Evolutionary conservation across 92 coral and sea anemone genomes (phyloP).

Genomic region (Epizoanthus rinbou): DNA sequence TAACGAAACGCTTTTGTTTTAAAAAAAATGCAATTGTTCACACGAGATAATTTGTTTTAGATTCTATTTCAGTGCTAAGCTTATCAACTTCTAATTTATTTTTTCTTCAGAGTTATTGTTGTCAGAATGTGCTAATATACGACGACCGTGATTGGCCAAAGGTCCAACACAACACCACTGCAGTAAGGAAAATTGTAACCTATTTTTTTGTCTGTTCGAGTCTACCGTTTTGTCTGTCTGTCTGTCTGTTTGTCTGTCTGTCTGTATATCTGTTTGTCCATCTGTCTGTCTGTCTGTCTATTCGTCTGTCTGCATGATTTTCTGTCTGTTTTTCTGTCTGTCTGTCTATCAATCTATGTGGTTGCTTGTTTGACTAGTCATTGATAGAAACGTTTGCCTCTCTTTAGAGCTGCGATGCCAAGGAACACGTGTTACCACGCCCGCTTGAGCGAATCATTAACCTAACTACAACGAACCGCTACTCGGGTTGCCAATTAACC

Average conservation of each 20-base stretch:
- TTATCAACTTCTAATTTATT: neutral
- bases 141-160: conserved; percentile 26
- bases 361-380: neutral
- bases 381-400: neutral
- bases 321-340: neutral
- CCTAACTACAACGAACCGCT: neutral
- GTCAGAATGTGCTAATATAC: conserved; percentile 23
- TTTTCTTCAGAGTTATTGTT: conserved; percentile 15
- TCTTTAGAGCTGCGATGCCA: conserved; percentile 21
- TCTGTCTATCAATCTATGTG: too few relatives aligned
- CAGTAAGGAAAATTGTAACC: conserved; percentile 1
- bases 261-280: too few relatives aligned
- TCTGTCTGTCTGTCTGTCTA: neutral
- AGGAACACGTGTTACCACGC: neutral
- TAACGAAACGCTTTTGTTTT: neutral
- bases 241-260: too few relatives aligned
- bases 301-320: neutral
- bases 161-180: conserved; percentile 22
- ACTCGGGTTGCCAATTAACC: conserved; percentile 16
- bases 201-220: neutral
- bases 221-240: neutral
- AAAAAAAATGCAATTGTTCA: neutral
- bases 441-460: conserved; percentile 20
- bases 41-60: neutral
- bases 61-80: neutral